Conservation (phyloP, 2,797 vertebrate species). For the Sebastes wilsoni region DNA sequence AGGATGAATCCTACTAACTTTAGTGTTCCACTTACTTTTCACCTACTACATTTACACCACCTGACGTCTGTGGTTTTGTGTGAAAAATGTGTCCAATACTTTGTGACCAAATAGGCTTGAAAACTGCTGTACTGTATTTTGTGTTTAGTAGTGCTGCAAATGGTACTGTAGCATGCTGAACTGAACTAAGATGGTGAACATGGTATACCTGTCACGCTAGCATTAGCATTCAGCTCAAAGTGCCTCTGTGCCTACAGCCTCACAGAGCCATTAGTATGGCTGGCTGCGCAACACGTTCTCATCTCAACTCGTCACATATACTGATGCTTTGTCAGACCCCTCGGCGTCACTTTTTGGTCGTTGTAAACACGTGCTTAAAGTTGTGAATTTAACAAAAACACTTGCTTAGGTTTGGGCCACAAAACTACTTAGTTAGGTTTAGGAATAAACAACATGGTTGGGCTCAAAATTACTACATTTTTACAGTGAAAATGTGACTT, state of each 20-base stretch:
- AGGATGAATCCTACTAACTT: neutral
- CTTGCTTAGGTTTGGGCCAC: too few relatives aligned
- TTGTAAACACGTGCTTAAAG: too few relatives aligned
- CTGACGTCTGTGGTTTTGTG: neutral
- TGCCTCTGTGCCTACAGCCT: neutral
- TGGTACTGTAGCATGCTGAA: neutral
- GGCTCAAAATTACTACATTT: too few relatives aligned
- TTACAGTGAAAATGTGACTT: too few relatives aligned
- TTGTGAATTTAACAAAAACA: too few relatives aligned
- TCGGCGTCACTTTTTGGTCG: rapidly evolving
- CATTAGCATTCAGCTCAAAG: neutral
- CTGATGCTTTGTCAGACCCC: too few relatives aligned
- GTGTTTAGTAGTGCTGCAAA: neutral
- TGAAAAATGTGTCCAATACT: too few relatives aligned
- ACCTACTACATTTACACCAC: neutral
- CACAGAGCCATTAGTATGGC: neutral
- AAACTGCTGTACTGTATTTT: neutral
- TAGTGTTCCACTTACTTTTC: neutral
- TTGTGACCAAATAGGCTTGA: neutral
- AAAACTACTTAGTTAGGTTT: too few relatives aligned
- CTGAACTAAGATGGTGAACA: neutral
- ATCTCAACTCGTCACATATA: too few relatives aligned
- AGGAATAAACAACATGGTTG: too few relatives aligned
- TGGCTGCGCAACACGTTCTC: too few relatives aligned
- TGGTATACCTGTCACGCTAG: neutral